A percentile compares a stretch with the other conserved stretches of the same genome.
These are phyloP conservation scores for Trachemys scripta DNA, from an alignment of 2,113 vertebrate genomes.

Conservation along the genomic window DNA sequence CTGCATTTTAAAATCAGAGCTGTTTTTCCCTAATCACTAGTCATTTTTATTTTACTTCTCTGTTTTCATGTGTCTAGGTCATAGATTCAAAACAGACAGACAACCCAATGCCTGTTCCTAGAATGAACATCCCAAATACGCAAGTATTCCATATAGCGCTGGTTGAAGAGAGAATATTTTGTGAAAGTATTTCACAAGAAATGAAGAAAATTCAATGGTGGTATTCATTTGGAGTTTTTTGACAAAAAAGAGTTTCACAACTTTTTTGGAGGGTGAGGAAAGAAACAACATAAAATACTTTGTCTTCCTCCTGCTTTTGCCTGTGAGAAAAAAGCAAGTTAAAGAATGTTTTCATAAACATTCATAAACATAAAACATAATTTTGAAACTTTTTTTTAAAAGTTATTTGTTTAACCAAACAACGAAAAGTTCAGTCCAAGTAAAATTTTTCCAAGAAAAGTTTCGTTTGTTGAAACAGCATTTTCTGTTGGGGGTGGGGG, in stretches of 20 bases:
- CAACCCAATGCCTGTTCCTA: background rate
- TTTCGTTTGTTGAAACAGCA: background rate
- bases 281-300: background rate
- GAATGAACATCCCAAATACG: background rate
- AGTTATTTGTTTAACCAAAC: background rate
- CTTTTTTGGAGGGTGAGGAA: background rate
- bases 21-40: background rate
- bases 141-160: background rate
- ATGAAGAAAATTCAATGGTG: background rate
- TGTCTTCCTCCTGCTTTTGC: background rate
- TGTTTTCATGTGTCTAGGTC: background rate
- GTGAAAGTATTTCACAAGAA: background rate
- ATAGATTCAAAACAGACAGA: background rate
- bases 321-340: background rate
- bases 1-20: background rate
- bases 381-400: too few relatives aligned
- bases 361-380: background rate
- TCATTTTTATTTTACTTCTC: background rate
- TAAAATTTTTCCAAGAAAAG: background rate
- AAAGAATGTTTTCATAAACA: background rate
- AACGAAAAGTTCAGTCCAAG: background rate
- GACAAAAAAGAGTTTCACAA: background rate
- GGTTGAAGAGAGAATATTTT: background rate
- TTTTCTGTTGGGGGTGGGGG: background rate
- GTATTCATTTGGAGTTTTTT: background rate